A percentile compares a stretch with the other conserved stretches of the same genome.
Evolutionary conservation across 2,113 vertebrate species (phyloP).

Genomic region (Zeus faber): DNA sequence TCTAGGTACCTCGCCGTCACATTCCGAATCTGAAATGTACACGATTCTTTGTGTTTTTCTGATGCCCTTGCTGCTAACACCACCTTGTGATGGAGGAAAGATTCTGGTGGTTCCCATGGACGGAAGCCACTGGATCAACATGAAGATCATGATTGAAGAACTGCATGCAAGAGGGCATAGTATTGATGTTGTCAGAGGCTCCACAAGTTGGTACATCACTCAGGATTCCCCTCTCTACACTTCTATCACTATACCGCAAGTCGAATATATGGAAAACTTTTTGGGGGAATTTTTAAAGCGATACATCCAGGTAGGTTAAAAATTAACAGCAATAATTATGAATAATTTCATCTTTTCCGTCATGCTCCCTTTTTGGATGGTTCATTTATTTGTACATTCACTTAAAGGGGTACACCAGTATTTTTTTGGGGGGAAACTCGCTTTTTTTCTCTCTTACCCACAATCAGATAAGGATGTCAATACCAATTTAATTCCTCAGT

Average conservation of each 20-base stretch:
- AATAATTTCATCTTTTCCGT: too few species aligned
- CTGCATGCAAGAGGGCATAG: constrained; percentile 69
- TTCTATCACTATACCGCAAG: constrained; percentile 14
- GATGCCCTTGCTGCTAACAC: constrained; percentile 20
- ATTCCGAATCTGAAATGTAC: constrained; percentile 1
- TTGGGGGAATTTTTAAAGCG: constrained; percentile 42
- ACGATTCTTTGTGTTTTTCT: constrained; percentile 33
- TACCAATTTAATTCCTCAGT: too few species aligned
- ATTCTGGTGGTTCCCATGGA: constrained; percentile 67
- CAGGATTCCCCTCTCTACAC: constrained; percentile 59
- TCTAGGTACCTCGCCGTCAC: constrained; percentile 21
- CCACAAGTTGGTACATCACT: constrained; percentile 61
- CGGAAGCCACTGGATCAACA: constrained; percentile 72
- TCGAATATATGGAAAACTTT: too few species aligned
- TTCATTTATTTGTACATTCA: too few species aligned
- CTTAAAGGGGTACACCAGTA: too few species aligned
- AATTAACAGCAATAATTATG: too few species aligned
- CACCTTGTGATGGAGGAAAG: constrained; percentile 55
- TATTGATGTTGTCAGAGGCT: constrained; percentile 67
- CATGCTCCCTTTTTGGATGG: too few species aligned
- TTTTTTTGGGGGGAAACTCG: too few species aligned
- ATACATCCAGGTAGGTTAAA: too few species aligned
- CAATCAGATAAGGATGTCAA: too few species aligned
- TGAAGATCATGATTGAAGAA: constrained; percentile 65
- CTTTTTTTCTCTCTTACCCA: too few species aligned